Percentiles rank a stretch among this genome's conserved stretches.
These are phyloP conservation scores for Pionites leucogaster DNA, from an alignment of 2,113 vertebrate genomes.

Conservation along the genomic window DNA sequence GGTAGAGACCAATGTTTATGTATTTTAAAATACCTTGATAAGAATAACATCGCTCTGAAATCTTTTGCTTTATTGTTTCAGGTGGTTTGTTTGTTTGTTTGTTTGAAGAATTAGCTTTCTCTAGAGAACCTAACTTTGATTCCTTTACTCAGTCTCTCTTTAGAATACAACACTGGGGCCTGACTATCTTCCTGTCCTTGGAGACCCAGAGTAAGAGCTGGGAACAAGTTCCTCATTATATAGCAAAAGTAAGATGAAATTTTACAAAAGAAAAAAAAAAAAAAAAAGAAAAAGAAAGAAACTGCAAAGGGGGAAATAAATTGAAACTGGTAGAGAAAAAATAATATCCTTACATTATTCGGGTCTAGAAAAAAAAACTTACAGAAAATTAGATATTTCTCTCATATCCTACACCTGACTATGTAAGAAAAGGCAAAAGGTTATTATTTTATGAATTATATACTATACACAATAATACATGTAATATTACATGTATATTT, in stretches of 20 bases:
- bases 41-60: not conserved
- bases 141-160: not conserved
- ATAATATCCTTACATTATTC: not conserved
- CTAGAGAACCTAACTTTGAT: not conserved
- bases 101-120: not conserved
- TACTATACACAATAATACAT: not conserved
- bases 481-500: not conserved
- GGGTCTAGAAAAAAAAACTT: not conserved
- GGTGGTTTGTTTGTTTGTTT: not conserved
- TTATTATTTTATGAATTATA: not conserved
- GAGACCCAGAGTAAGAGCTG: not conserved
- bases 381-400: not conserved
- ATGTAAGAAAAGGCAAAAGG: not conserved
- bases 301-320: not conserved
- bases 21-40: not conserved
- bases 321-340: not conserved
- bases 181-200: not conserved
- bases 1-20: not conserved
- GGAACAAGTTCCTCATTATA: not conserved
- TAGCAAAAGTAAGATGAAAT: not conserved
- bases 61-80: not conserved
- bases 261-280: not conserved
- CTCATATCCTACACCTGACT: not conserved
- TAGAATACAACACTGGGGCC: not conserved
- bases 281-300: not conserved